Conservation (phyloP, 2,888 invertebrate genomes). For the Conops quadrifasciatus region DNA sequence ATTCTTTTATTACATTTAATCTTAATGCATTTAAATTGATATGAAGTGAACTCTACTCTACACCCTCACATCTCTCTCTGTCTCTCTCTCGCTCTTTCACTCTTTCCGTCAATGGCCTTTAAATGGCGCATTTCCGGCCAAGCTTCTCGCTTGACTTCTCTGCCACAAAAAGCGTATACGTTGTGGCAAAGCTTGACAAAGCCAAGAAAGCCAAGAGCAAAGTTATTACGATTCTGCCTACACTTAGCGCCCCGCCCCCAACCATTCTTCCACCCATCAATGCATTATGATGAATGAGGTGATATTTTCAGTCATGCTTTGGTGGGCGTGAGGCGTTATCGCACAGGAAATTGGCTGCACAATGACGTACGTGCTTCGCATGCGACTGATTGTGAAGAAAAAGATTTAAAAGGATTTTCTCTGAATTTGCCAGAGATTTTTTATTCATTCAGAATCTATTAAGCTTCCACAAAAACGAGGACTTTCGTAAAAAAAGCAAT, state of each 20-base stretch:
- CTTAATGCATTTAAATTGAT: constrained; percentile 18
- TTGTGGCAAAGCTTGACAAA: constrained; percentile 17
- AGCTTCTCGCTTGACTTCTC: constrained; percentile 52
- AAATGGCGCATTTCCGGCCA: constrained; percentile 56
- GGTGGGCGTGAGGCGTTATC: constrained; percentile 48
- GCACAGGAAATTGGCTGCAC: constrained; percentile 39
- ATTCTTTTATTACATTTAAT: constrained; percentile 6
- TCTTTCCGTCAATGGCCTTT: constrained; percentile 35
- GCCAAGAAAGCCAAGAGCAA: constrained; percentile 2
- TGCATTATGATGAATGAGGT: background rate
- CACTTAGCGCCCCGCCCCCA: background rate
- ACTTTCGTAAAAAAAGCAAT: background rate
- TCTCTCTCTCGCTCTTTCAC: constrained; percentile 31
- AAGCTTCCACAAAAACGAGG: background rate
- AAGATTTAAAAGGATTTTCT: constrained; percentile 23
- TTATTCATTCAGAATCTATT: background rate
- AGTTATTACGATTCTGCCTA: constrained; percentile 22
- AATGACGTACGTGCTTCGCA: constrained; percentile 37
- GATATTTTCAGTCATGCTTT: background rate
- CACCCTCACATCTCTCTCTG: constrained; percentile 36
- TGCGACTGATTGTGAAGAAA: constrained; percentile 6
- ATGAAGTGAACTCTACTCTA: constrained; percentile 40
- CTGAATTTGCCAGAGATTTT: background rate
- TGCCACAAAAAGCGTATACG: constrained; percentile 32
- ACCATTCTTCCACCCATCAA: background rate